Conservation (phyloP, 2,113 vertebrate species). For the Tachycineta bicolor region DNA sequence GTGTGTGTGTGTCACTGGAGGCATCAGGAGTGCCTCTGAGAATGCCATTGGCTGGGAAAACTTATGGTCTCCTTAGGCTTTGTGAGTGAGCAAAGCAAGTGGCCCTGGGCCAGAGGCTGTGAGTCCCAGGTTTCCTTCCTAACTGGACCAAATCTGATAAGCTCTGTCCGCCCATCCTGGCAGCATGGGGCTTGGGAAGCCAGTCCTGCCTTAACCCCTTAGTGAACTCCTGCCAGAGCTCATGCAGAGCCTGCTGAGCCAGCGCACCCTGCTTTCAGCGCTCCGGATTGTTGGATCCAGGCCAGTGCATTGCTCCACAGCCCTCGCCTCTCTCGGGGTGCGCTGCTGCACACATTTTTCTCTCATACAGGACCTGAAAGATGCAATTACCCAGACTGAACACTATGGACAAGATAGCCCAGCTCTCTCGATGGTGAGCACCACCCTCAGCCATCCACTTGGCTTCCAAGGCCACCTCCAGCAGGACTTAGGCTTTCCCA, state of each 20-base stretch:
- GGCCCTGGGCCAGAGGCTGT: background rate
- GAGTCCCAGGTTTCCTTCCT: background rate
- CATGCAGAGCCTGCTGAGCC: background rate
- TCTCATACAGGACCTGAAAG: conserved; percentile 70
- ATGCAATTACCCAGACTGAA: conserved; percentile 72
- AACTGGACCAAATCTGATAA: background rate
- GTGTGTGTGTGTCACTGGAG: background rate
- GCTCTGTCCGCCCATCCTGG: background rate
- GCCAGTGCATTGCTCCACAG: background rate
- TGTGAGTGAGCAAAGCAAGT: background rate
- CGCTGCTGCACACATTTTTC: conserved; percentile 58
- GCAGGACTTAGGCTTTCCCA: conserved; percentile 10
- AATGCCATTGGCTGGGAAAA: background rate
- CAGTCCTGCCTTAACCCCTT: background rate
- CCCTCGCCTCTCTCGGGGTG: conserved; percentile 1
- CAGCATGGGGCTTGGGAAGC: background rate
- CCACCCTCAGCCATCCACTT: conserved; percentile 8
- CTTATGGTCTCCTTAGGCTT: background rate
- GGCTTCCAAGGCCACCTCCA: conserved; percentile 40
- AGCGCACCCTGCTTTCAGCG: background rate
- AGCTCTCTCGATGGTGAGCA: conserved; percentile 64
- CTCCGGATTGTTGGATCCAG: background rate
- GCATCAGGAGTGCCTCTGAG: background rate
- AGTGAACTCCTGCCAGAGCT: background rate
- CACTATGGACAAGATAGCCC: conserved; percentile 69